These are phyloP conservation scores for Eilema caniola DNA, from an alignment of 2,888 invertebrate genomes.

Conservation along the genomic window DNA sequence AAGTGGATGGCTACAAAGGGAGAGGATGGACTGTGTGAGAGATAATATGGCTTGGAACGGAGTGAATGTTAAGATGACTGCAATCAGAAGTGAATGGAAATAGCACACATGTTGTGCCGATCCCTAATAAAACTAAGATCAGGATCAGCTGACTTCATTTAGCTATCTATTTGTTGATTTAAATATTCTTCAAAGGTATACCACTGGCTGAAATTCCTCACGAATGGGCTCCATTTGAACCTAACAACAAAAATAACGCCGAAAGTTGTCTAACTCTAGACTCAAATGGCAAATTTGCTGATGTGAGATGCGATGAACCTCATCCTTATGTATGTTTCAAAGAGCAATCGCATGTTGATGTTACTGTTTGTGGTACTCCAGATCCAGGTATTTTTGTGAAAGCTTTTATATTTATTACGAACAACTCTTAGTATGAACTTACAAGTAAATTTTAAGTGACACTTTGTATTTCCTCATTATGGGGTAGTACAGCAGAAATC, in stretches of 20 bases:
- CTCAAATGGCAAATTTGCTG: conserved; percentile 4
- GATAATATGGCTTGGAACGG: too few species aligned
- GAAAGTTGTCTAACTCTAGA: conserved; percentile 6
- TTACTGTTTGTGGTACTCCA: conserved; percentile 14
- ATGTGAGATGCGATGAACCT: conserved; percentile 10
- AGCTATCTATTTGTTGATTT: background rate
- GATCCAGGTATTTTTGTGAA: conserved; percentile 1
- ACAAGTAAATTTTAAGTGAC: too few species aligned
- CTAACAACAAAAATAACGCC: conserved; percentile 20
- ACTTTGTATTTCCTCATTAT: too few species aligned
- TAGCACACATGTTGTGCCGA: too few species aligned
- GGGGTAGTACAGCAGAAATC: too few species aligned
- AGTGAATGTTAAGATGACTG: too few species aligned
- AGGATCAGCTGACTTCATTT: too few species aligned
- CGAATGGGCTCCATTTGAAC: conserved; percentile 19
- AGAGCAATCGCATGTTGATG: background rate
- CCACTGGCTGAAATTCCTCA: conserved; percentile 3
- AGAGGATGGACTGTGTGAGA: too few species aligned
- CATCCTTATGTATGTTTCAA: conserved; percentile 12
- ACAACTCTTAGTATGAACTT: too few species aligned
- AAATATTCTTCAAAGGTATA: conserved; percentile 9
- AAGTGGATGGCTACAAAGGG: too few species aligned
- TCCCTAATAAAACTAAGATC: too few species aligned
- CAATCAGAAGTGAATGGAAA: too few species aligned
- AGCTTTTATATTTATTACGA: background rate